phyloP scores from a whole-genome alignment of 2,888 invertebrate genomes.

The Macaria notata region DNA sequence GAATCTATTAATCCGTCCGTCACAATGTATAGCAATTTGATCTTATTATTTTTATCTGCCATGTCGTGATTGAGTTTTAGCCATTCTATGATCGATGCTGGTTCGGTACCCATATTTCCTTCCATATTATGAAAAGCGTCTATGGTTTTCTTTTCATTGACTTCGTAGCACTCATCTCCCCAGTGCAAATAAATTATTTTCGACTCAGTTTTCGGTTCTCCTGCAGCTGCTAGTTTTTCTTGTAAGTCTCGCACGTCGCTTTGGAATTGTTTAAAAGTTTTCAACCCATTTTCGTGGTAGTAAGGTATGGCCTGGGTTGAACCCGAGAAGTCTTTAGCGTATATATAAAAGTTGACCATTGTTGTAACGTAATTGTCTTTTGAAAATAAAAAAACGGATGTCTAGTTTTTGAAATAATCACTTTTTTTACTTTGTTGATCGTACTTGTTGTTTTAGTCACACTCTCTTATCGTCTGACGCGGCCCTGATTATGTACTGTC shows the following conservation, averaged over 20 bases:
- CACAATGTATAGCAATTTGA: slow-evolving; percentile 15
- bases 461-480: no score
- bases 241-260: slow-evolving; percentile 34
- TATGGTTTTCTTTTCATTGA: slow-evolving; percentile 31
- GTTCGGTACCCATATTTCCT: slow-evolving; percentile 22
- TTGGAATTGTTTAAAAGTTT: slow-evolving; percentile 38
- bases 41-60: slow-evolving; percentile 26
- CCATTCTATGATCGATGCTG: slow-evolving; percentile 8
- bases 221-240: slow-evolving; percentile 23
- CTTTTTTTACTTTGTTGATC: no score
- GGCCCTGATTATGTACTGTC: no score
- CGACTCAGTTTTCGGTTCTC: slow-evolving; percentile 27
- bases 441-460: no score
- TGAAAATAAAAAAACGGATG: no score
- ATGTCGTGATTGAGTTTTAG: slow-evolving; percentile 8
- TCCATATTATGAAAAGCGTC: slow-evolving; percentile 1
- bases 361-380: no score
- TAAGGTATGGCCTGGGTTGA: background rate
- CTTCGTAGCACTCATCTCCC: slow-evolving; percentile 37
- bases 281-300: slow-evolving; percentile 38
- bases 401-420: no score
- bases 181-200: slow-evolving; percentile 45
- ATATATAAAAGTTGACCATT: no score
- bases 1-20: slow-evolving; percentile 42
- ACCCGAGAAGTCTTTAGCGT: no score